These are phyloP conservation scores for Oncorhynchus clarkii DNA, from an alignment of 2,113 vertebrate genomes.

Conservation along the genomic window DNA sequence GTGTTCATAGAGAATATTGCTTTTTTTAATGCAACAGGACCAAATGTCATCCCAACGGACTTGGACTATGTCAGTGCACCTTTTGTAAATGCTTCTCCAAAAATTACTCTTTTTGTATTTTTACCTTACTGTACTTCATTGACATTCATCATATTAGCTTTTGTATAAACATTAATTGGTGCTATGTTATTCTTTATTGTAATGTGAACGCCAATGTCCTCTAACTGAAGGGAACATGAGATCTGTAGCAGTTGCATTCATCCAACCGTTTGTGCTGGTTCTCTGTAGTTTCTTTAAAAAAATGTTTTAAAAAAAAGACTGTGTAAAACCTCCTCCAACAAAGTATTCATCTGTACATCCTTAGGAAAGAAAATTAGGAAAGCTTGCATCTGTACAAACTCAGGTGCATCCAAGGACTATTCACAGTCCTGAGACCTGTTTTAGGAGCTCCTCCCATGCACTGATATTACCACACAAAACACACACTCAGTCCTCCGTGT, in stretches of 20 bases:
- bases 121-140: constrained; percentile 81
- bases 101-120: constrained; percentile 66
- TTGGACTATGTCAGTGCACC: constrained; percentile 72
- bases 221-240: constrained; percentile 71
- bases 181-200: constrained; percentile 85
- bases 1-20: constrained; percentile 49
- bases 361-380: constrained; percentile 59
- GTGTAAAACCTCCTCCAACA: constrained; percentile 54
- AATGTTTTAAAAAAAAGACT: constrained; percentile 67
- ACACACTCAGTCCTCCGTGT: constrained; percentile 74
- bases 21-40: constrained; percentile 58
- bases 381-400: constrained; percentile 76
- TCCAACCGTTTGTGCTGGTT: constrained; percentile 74
- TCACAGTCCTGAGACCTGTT: constrained; percentile 74
- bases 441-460: constrained; percentile 84
- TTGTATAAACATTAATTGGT: constrained; percentile 88
- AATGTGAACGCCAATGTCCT: constrained; percentile 95
- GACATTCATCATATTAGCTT: constrained; percentile 78
- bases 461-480: constrained; percentile 84
- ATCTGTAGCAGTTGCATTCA: constrained; percentile 73
- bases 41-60: constrained; percentile 64
- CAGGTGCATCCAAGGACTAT: constrained; percentile 82
- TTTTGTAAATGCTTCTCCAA: constrained; percentile 57
- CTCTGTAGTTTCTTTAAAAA: constrained; percentile 68
- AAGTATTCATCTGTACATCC: constrained; percentile 57